Conservation (phyloP, 2,797 vertebrate species). For the Tragopan temminckii region DNA sequence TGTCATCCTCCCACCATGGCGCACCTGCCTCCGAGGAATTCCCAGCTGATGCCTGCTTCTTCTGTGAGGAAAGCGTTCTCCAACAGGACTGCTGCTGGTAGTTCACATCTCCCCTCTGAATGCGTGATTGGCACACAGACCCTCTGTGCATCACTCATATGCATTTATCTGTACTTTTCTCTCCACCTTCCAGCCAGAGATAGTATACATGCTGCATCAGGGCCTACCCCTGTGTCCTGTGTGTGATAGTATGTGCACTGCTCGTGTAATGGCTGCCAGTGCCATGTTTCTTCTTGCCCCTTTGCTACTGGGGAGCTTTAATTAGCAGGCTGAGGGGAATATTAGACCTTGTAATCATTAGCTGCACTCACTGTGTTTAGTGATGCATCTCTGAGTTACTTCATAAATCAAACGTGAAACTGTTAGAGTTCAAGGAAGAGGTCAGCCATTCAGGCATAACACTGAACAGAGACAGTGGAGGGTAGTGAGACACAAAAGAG, state of each 20-base stretch:
- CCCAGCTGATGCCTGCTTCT: not conserved
- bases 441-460: not conserved
- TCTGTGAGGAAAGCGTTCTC: not conserved
- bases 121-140: rapidly evolving
- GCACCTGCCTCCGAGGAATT: not conserved
- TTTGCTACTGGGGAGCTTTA: not conserved
- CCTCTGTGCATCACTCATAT: rapidly evolving
- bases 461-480: not conserved
- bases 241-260: no score
- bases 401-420: not conserved
- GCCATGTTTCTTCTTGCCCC: no score
- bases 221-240: not conserved
- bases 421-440: not conserved
- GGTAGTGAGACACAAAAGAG: not conserved
- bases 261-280: not conserved
- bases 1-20: not conserved
- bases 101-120: rapidly evolving
- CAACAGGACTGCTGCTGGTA: not conserved
- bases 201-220: not conserved
- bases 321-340: not conserved
- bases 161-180: not conserved
- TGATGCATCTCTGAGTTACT: not conserved
- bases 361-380: not conserved
- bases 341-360: no score
- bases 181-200: rapidly evolving